phyloP scores from a whole-genome alignment of 2,113 vertebrate species.

The Boulengeromyrus knoepffleri region DNA sequence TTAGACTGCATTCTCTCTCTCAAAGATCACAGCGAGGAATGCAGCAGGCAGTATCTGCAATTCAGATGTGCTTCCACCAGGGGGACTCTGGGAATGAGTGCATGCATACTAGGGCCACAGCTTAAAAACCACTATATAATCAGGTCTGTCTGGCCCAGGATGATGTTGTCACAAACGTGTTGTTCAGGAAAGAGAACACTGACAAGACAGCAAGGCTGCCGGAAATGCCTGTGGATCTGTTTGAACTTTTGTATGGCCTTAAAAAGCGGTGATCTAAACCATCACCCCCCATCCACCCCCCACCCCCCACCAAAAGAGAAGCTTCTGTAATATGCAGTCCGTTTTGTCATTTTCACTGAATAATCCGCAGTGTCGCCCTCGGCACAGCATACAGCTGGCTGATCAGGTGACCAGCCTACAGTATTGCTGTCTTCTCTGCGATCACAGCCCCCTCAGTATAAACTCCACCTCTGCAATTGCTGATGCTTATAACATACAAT shows the following conservation, averaged over 20 bases:
- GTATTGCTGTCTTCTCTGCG: not conserved
- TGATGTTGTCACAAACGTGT: not conserved
- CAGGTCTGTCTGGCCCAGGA: not conserved
- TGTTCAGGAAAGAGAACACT: not conserved
- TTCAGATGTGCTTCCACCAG: not conserved
- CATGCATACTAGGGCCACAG: not conserved
- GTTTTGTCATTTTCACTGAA: not conserved
- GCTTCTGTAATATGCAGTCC: not conserved
- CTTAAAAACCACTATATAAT: not conserved
- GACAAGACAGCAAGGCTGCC: not conserved
- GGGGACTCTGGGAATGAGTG: not conserved
- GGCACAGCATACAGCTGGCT: not conserved
- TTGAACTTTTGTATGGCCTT: not conserved
- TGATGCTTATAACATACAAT: not conserved
- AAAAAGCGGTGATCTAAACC: not conserved
- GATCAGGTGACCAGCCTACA: not conserved
- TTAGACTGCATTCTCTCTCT: not conserved
- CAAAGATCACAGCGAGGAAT: not conserved
- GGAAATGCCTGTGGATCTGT: not conserved
- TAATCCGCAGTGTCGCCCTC: not conserved
- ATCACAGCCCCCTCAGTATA: not conserved
- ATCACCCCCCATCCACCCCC: not conserved
- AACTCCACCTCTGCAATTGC: not conserved
- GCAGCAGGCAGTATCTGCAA: not conserved
- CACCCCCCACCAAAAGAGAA: not conserved